Conservation (phyloP, 2,113 vertebrate genomes). For the Charina bottae region DNA sequence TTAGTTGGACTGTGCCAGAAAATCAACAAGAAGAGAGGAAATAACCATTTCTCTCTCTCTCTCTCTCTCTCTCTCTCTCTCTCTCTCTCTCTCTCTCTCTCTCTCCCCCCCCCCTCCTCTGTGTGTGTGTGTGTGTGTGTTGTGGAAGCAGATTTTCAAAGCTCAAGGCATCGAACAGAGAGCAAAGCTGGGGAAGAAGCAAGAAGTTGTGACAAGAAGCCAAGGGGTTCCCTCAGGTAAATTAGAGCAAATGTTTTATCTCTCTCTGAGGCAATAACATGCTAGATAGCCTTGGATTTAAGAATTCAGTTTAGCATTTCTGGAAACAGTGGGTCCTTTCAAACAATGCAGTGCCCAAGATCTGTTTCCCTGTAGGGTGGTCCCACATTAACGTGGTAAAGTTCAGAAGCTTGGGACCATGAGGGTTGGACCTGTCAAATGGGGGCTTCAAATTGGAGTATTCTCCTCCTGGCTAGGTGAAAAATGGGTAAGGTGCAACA, state of each 20-base stretch:
- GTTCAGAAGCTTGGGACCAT: no score
- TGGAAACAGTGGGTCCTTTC: neutral
- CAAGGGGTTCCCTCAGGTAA: constrained; percentile 88
- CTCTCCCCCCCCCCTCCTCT: no score
- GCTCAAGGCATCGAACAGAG: constrained; percentile 84
- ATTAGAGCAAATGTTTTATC: neutral
- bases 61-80: neutral
- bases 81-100: neutral
- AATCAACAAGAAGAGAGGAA: neutral
- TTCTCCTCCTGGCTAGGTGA: no score
- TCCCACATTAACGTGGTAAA: neutral
- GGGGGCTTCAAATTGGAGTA: neutral
- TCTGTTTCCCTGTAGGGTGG: neutral
- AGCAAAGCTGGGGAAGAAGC: constrained; percentile 88
- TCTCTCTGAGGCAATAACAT: neutral
- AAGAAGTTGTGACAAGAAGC: constrained; percentile 90
- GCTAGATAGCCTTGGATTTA: neutral
- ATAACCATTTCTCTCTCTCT: neutral
- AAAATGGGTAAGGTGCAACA: no score
- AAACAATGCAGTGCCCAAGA: neutral
- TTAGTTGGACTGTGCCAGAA: neutral
- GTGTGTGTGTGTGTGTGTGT: neutral
- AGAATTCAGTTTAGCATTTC: neutral
- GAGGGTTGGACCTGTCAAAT: neutral
- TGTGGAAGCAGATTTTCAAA: constrained; percentile 81